These are phyloP conservation scores for Leucania comma DNA, from an alignment of 2,888 invertebrate genomes.

Conservation along the genomic window DNA sequence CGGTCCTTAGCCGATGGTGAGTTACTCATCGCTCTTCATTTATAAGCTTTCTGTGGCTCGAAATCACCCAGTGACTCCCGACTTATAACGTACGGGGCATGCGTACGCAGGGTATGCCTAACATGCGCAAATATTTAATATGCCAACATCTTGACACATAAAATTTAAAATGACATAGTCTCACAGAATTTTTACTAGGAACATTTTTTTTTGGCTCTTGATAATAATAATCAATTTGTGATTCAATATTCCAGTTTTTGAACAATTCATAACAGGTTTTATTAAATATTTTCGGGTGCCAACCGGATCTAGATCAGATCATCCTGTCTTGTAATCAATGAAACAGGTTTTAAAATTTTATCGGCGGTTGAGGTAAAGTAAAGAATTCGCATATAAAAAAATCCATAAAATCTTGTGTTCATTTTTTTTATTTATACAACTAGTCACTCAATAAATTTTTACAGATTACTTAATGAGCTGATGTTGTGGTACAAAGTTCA, in stretches of 20 bases:
- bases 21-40: too few species aligned
- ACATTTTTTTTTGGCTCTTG: not conserved
- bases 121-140: not conserved
- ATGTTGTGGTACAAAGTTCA: not conserved
- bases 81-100: too few species aligned
- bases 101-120: too few species aligned
- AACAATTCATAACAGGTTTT: not conserved
- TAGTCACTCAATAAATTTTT: not conserved
- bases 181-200: not conserved
- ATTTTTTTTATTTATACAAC: not conserved
- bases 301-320: constrained; percentile 22
- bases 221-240: not conserved
- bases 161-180: not conserved
- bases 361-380: not conserved
- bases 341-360: not conserved
- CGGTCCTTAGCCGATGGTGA: too few species aligned
- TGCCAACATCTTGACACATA: not conserved
- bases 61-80: too few species aligned
- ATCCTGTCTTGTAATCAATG: not conserved
- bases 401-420: not conserved
- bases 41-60: too few species aligned
- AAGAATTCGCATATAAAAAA: not conserved
- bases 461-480: not conserved
- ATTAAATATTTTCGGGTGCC: not conserved
- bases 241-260: not conserved